phyloP scores from a whole-genome alignment of 2,113 vertebrate genomes.

The Uria lomvia region DNA sequence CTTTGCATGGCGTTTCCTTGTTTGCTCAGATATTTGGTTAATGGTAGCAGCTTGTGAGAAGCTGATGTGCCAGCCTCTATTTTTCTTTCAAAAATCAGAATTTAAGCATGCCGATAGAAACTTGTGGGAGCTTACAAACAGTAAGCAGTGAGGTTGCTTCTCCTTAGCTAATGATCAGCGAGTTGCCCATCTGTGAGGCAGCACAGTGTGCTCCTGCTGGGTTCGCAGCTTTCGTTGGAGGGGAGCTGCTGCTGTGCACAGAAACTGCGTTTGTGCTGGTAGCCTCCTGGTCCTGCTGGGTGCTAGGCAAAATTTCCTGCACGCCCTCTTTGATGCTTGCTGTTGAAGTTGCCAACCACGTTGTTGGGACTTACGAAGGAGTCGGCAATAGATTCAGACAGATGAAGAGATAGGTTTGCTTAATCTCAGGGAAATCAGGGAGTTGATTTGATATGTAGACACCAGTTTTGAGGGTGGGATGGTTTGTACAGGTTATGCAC shows the following conservation, averaged over 20 bases:
- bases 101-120: background rate
- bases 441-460: background rate
- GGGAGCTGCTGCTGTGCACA: background rate
- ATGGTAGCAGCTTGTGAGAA: background rate
- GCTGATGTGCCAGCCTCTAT: background rate
- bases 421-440: background rate
- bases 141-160: background rate
- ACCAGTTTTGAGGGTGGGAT: background rate
- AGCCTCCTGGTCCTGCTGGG: background rate
- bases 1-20: background rate
- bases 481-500: background rate
- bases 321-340: background rate
- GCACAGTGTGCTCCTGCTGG: background rate
- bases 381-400: background rate
- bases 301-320: background rate
- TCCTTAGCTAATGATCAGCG: background rate
- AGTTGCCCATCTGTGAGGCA: background rate
- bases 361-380: background rate
- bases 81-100: background rate
- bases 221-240: background rate
- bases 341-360: background rate
- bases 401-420: background rate
- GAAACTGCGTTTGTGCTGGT: background rate
- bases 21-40: background rate
- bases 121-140: background rate